phyloP scores from a whole-genome alignment of 1,140 invertebrate species.

The Sesamia nonagrioides region DNA sequence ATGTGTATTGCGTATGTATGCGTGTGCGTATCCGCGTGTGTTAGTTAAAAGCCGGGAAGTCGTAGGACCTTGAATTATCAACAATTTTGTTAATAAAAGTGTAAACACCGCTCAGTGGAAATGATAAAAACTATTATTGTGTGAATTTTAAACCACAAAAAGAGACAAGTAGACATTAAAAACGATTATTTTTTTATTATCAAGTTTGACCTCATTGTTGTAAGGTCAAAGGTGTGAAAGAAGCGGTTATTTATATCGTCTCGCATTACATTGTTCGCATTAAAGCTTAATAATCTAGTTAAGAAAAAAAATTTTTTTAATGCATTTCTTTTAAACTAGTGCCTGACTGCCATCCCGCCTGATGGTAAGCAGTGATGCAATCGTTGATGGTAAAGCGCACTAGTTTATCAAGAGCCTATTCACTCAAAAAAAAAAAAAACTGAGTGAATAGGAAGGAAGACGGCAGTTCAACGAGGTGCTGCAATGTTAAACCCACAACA shows the following conservation, averaged over 20 bases:
- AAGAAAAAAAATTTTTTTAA: background rate
- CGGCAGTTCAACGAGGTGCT: no score
- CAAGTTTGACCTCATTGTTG: slow-evolving; percentile 23
- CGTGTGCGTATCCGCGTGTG: no score
- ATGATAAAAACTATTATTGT: slow-evolving; percentile 29
- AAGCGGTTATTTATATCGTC: slow-evolving; percentile 9
- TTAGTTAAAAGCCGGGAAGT: background rate
- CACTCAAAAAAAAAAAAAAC: no score
- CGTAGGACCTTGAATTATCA: slow-evolving; percentile 11
- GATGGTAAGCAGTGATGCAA: no score
- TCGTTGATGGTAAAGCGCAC: no score
- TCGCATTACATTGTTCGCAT: slow-evolving; percentile 35
- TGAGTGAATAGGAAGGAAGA: no score
- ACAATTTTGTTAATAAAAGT: slow-evolving; percentile 34
- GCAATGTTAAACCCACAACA: no score
- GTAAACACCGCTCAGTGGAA: background rate
- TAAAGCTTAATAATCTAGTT: background rate
- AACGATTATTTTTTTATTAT: slow-evolving; percentile 1
- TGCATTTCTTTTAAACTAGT: no score
- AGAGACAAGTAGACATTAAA: slow-evolving; percentile 2
- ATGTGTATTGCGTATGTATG: no score
- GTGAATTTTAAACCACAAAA: background rate
- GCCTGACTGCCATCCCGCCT: no score
- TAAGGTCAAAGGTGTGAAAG: slow-evolving; percentile 32
- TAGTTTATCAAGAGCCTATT: no score